A percentile compares a stretch with the other conserved stretches of the same genome.
Evolutionary conservation across 2,113 vertebrate genomes (phyloP).

Genomic region (Lepidothrix coronata): DNA sequence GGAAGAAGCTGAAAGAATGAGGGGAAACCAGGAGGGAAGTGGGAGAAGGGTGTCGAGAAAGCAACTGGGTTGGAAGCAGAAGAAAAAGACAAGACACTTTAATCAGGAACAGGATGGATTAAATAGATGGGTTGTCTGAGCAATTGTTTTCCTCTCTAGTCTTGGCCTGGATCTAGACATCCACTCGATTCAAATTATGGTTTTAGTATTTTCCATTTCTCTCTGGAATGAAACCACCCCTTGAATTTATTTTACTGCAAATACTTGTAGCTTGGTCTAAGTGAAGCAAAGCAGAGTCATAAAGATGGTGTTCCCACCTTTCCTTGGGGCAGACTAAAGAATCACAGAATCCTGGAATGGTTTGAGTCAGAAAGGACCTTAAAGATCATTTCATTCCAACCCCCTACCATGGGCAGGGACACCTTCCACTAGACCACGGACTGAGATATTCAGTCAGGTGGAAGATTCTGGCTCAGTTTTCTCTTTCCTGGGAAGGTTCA

Average conservation of each 20-base stretch:
- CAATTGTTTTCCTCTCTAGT: not conserved
- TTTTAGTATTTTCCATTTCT: not conserved
- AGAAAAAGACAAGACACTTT: not conserved
- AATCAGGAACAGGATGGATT: not conserved
- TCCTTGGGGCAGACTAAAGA: not conserved
- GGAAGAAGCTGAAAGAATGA: not conserved
- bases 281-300: not conserved
- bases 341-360: not conserved
- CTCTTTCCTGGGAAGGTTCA: not conserved
- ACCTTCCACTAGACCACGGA: not conserved
- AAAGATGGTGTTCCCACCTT: not conserved
- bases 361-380: not conserved
- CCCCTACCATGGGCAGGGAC: not conserved
- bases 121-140: not conserved
- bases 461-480: not conserved
- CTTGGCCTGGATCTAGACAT: not conserved
- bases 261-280: not conserved
- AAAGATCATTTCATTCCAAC: not conserved
- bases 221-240: not conserved
- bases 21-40: not conserved
- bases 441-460: fast-evolving
- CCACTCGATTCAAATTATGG: not conserved
- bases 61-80: not conserved
- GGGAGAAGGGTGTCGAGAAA: not conserved
- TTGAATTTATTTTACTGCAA: not conserved